phyloP scores from a whole-genome alignment of 2,888 invertebrate species.

The Caenorhabditis sulstoni region DNA sequence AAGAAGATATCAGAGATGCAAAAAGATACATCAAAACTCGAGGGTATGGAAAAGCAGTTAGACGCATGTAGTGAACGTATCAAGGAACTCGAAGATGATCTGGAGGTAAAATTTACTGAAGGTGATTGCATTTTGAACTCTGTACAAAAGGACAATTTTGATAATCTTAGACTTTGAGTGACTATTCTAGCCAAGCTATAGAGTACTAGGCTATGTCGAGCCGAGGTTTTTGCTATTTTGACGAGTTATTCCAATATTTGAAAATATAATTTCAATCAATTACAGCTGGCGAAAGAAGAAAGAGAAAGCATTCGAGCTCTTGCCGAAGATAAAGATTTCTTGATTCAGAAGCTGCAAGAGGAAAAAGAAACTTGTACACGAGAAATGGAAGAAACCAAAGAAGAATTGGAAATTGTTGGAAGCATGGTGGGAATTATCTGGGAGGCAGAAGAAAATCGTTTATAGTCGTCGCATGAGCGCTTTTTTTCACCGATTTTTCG shows the following conservation, averaged over 20 bases:
- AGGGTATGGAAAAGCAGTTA: background rate
- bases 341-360: conserved; percentile 4
- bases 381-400: conserved; percentile 15
- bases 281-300: conserved; percentile 51
- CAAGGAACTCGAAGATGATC: conserved; percentile 44
- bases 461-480: too few relatives aligned
- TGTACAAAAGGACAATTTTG: too few relatives aligned
- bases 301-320: conserved; percentile 31
- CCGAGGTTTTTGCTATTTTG: too few relatives aligned
- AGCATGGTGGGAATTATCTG: conserved; percentile 32
- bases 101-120: conserved; percentile 19
- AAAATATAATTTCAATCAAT: too few relatives aligned
- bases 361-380: background rate
- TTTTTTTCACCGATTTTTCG: too few relatives aligned
- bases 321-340: conserved; percentile 41
- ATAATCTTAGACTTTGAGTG: too few relatives aligned
- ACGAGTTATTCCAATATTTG: background rate
- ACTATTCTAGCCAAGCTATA: too few relatives aligned
- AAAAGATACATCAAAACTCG: conserved; percentile 5
- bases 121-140: too few relatives aligned
- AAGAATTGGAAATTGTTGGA: conserved; percentile 50
- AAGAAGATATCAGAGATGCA: background rate
- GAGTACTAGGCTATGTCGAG: too few relatives aligned
- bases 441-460: too few relatives aligned
- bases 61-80: conserved; percentile 11